phyloP scores from a whole-genome alignment of 2,888 invertebrate species.

The Patella pellucida region DNA sequence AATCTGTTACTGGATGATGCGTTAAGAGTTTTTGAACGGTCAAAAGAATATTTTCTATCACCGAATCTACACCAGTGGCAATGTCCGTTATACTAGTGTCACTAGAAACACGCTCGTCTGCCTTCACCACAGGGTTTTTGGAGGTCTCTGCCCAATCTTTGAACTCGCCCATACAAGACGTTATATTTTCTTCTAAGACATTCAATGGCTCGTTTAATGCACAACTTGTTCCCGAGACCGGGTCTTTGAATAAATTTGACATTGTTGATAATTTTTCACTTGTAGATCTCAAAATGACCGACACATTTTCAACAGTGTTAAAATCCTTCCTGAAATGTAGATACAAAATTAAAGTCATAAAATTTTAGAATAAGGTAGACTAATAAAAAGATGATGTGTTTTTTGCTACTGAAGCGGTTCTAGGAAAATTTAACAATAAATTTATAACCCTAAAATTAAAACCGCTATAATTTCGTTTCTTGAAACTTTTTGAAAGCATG shows the following conservation, averaged over 20 bases:
- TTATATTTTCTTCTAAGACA: constrained; percentile 38
- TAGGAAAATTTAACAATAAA: no score
- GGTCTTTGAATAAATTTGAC: constrained; percentile 39
- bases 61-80: constrained; percentile 69
- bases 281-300: not conserved
- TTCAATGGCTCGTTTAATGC: constrained; percentile 45
- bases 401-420: no score
- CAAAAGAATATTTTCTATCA: constrained; percentile 75
- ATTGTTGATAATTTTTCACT: constrained; percentile 21
- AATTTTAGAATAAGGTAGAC: no score
- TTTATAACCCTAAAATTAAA: no score
- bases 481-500: no score
- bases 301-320: not conserved
- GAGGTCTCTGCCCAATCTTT: constrained; percentile 29
- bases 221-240: constrained; percentile 17
- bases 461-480: no score
- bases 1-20: constrained; percentile 60
- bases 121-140: not conserved
- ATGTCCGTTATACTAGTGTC: constrained; percentile 20
- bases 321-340: constrained; percentile 24
- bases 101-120: not conserved
- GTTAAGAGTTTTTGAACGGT: constrained; percentile 77
- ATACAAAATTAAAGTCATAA: no score
- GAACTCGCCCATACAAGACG: constrained; percentile 25
- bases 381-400: no score